A percentile compares a stretch with the other conserved stretches of the same genome.
Conservation (phyloP, 2,888 invertebrate species). For the Nymphalis urticae region DNA sequence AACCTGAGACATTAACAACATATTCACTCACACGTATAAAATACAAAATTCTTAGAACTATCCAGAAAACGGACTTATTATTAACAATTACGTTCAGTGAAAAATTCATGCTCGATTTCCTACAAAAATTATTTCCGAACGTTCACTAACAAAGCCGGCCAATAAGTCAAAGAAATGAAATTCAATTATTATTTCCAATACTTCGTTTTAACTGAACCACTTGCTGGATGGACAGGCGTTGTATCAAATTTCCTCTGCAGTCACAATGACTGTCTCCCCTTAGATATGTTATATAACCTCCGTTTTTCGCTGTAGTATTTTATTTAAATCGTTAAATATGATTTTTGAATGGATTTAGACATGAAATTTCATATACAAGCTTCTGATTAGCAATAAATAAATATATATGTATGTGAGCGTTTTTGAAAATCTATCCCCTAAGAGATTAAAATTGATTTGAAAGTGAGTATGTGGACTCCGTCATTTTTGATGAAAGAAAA, state of each 20-base stretch:
- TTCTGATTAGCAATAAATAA: no score
- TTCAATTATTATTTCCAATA: conserved; percentile 50
- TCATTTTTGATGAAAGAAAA: no score
- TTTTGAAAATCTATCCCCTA: no score
- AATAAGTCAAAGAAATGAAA: conserved; percentile 44
- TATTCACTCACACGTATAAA: background rate
- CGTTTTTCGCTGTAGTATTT: background rate
- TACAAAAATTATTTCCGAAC: conserved; percentile 27
- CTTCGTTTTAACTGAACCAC: conserved; percentile 45
- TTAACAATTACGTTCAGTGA: conserved; percentile 24
- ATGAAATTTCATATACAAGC: no score
- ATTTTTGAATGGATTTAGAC: no score
- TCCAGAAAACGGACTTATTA: conserved; percentile 8
- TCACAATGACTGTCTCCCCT: conserved; percentile 42
- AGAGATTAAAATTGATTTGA: no score
- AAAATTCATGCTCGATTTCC: conserved; percentile 28
- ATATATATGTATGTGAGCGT: no score
- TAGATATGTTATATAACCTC: background rate
- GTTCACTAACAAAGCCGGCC: conserved; percentile 31
- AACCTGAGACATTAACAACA: background rate
- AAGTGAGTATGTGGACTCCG: no score
- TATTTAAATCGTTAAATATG: background rate
- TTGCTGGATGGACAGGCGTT: conserved; percentile 49
- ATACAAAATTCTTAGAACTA: background rate
- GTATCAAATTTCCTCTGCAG: conserved; percentile 56